These are phyloP conservation scores for Misgurnus anguillicaudatus DNA, from an alignment of 2,113 vertebrate species.

Conservation along the genomic window DNA sequence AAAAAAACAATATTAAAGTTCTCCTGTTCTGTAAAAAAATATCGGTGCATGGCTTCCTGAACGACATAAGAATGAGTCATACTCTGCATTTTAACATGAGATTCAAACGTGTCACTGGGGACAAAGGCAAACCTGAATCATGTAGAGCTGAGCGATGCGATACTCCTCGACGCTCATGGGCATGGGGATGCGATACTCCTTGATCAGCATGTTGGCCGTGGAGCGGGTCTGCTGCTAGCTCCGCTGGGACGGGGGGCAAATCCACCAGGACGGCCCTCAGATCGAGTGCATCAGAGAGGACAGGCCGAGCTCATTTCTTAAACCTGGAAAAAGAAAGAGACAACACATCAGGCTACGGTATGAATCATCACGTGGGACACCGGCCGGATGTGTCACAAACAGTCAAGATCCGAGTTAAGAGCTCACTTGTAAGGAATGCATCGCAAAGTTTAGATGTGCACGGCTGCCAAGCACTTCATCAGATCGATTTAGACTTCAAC, in stretches of 20 bases:
- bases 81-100: too few species aligned
- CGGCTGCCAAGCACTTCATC: too few species aligned
- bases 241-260: slow-evolving; percentile 56
- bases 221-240: slow-evolving; percentile 41
- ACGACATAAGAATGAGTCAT: too few species aligned
- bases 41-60: too few species aligned
- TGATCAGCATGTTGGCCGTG: slow-evolving; percentile 87
- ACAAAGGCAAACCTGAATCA: slow-evolving; percentile 67
- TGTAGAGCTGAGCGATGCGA: slow-evolving; percentile 89
- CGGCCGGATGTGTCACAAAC: too few species aligned
- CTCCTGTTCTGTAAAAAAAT: too few species aligned
- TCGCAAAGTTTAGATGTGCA: too few species aligned
- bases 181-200: slow-evolving; percentile 88
- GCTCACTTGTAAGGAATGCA: too few species aligned
- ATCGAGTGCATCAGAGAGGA: slow-evolving; percentile 66
- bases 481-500: too few species aligned
- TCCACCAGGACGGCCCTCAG: slow-evolving; percentile 67
- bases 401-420: too few species aligned
- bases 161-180: slow-evolving; percentile 89
- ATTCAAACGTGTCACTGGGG: too few species aligned
- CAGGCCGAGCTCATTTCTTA: slow-evolving; percentile 42
- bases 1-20: too few species aligned
- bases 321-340: slow-evolving; percentile 24
- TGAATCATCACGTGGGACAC: not conserved
- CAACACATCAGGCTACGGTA: not conserved